Conservation (phyloP, 2,113 vertebrate genomes). For the Mus pahari region DNA sequence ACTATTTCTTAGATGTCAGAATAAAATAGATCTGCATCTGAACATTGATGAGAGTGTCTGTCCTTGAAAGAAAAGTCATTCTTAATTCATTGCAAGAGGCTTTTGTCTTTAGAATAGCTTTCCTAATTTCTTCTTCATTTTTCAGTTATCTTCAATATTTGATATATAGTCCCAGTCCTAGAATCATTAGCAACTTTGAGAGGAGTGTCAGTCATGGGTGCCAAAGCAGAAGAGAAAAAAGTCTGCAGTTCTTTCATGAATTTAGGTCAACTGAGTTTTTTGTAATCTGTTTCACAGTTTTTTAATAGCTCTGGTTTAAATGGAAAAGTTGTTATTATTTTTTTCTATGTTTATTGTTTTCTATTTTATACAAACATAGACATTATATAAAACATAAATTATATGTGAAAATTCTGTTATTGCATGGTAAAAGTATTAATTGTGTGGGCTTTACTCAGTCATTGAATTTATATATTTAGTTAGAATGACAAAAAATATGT, state of each 20-base stretch:
- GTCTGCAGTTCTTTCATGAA: background rate
- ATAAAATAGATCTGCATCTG: background rate
- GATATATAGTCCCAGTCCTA: background rate
- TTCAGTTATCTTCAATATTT: background rate
- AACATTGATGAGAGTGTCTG: background rate
- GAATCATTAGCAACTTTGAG: constrained; percentile 25
- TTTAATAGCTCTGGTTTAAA: constrained; percentile 1
- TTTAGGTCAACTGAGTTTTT: background rate
- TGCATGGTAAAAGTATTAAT: background rate
- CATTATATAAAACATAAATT: background rate
- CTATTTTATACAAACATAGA: background rate
- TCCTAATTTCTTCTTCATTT: constrained; percentile 12
- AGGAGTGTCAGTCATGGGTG: background rate
- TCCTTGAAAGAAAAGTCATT: constrained; percentile 59
- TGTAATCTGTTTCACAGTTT: background rate
- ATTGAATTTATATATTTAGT: background rate
- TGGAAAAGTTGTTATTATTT: background rate
- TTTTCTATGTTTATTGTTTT: background rate
- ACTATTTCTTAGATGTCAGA: constrained; percentile 8
- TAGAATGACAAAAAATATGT: background rate
- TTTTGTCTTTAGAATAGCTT: constrained; percentile 9
- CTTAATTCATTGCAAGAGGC: constrained; percentile 17
- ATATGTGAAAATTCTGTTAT: background rate
- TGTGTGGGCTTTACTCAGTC: background rate
- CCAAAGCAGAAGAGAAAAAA: background rate